Evolutionary conservation across 2,888 invertebrate species (phyloP).

Genomic region (Scaptomyza tumidula): DNA sequence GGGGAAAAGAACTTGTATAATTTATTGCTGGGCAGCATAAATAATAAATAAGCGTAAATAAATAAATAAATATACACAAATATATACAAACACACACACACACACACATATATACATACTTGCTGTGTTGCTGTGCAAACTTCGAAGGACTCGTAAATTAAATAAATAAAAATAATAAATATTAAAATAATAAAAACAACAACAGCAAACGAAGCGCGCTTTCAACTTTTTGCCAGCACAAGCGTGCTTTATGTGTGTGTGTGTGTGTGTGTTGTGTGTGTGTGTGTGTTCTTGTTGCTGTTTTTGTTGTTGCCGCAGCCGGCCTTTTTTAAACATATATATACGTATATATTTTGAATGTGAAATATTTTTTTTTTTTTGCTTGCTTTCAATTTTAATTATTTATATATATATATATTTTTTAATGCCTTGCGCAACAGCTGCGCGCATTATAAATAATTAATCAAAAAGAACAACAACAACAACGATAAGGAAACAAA

Average conservation of each 20-base stretch:
- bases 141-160: conserved; percentile 75
- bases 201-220: background rate
- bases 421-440: conserved; percentile 60
- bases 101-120: conserved; percentile 9
- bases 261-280: conserved; percentile 20
- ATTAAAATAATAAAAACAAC: conserved; percentile 60
- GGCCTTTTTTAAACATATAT: conserved; percentile 29
- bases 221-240: conserved; percentile 27
- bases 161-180: conserved; percentile 76
- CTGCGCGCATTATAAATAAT: conserved; percentile 73
- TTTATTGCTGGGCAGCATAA: conserved; percentile 82
- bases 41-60: conserved; percentile 82
- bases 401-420: conserved; percentile 24
- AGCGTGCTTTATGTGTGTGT: background rate
- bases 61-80: conserved; percentile 63
- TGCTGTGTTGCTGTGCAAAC: conserved; percentile 51
- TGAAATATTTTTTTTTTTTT: conserved; percentile 27
- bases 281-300: conserved; percentile 12
- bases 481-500: conserved; percentile 46
- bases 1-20: conserved; percentile 67
- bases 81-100: conserved; percentile 13
- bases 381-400: conserved; percentile 50
- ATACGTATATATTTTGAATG: conserved; percentile 51
- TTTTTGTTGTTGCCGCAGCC: conserved; percentile 31
- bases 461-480: conserved; percentile 58